Evolutionary conservation across 2,113 vertebrate species (phyloP), one percentile per base, ranked within the genome.

Genomic region (Nicator chloris): DNA sequence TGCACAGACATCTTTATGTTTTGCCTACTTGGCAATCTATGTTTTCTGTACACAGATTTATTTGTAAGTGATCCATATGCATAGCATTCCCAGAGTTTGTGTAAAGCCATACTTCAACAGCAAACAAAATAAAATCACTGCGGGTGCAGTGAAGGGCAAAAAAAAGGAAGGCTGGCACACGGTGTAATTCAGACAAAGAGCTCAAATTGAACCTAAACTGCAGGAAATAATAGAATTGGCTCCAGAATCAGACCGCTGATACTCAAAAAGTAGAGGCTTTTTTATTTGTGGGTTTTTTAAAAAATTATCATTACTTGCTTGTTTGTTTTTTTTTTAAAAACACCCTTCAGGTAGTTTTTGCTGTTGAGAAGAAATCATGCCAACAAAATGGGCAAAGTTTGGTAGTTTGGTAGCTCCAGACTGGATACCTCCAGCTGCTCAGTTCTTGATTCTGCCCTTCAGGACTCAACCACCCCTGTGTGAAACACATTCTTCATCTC

Each of bases 21-120:
- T 90, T 90, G 95, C 92, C 90, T 93, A 30, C 82, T 94, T 92
- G 93, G 90, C 90, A 95, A 93, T 92, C 90, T 72, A 30, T 93
- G 71, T 95, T 93, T 94, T 92, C 93, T 47, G 49, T 78, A 92
- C 68, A 90, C 93, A 94, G 93, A 94, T 92, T 93, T 94, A 96
- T 96, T 83, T 92, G 57, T 78, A 86, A 82, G 92, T 42, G 69
- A 92, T 95, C 92, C 82, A 84, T 90, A 96, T 76, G 90, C 93
- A 93, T 18, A 68, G 44, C 76, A 51, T 88, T 88, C 68, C 85
- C 63, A 33, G 47, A 80, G 79, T 86, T 63, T 81, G 71, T 18
- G 53, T 59, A 51, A 75, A 86, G 88, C 77, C 82, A 56, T 31
- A 66, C 51, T 81, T 90, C 71, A 86, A 40, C 2, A 59, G 68